Base-by-base conservation (phyloP, 2,888 invertebrate genomes). In the Epirrhoe tristata region DNA sequence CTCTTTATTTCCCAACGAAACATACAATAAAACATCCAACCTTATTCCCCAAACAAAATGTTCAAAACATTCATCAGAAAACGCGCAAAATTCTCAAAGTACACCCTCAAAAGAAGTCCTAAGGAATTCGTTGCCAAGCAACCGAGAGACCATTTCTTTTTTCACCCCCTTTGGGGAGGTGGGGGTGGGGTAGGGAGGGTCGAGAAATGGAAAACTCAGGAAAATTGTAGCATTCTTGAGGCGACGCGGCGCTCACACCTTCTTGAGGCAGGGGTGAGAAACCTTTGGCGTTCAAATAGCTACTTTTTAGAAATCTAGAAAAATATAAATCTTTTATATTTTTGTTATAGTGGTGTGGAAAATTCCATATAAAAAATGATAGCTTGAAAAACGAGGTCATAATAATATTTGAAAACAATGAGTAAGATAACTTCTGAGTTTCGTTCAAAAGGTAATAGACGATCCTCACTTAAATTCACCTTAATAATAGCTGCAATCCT, bases 141-240 rank as follows among this genome's bases (percentile, higher is more conserved):
- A 89, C 90, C 75, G 80, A 79, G 86, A 85, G 89, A 88, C 87
- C 88, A 87, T 87, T 90, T 88, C 87, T 88, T 90, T 90, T 87
- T 86, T 83, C 84, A 75, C 82, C 82, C 74, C 72, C 63, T 24
- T 32, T 71, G 64, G 61, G 60, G 58, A 59, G 67, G 69, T 70
- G 72, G 72, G 69, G 63, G 63, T 68, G 70, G 74, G 66, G 73
- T 76, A 80, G 83, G 81, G 83, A 80, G 82, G 87, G 86, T 85
- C 85, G 89, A 91, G 93, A 91, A 93, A 93, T 93, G 93, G 93
- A 93, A 93, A 93, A 93, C 93, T 93, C 93, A 87, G 90, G 93
- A 93, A 93, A 93, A 93, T 92, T 93, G 93, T 93, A 93, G 93
- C 93, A 93, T 93, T 93, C 93, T 93, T 93, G 93, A 93, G 93